Base-by-base conservation (phyloP, 2,797 vertebrate genomes). In the Botia kubotai region DNA sequence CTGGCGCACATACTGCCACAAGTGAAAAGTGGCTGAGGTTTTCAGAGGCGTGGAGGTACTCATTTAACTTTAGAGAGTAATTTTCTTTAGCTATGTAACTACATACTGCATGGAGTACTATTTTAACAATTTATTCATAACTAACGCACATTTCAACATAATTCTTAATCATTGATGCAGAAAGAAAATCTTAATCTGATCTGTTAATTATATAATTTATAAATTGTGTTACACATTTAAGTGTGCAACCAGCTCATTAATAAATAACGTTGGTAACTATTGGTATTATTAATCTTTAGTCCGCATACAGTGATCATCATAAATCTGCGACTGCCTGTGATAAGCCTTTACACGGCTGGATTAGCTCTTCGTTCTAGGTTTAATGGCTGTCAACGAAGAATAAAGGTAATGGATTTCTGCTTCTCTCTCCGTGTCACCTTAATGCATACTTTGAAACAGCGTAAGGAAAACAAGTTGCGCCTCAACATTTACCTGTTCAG, bases 321-420 rank as follows among this genome's bases (percentile, higher is more conserved):
- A 93, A 93, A 92, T 94, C 93, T 90, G 86, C 80, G 84, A 84
- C 89, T 85, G 89, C 48, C 90, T 88, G 90, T 74, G 86, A 93
- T 89, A 93, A 91, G 89, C 86, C 89, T 83, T 83, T 89, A 83
- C 52, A 87, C 82, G 88, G 82, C 48, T 86, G 87, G 87, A 90
- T 91, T 89, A 93, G 86, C 87, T 80, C 89, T 89, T 73, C 89
- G 91, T 92, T 93, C 84, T 77, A 80, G 87, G 80, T 94, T 96
- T 98, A 96, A 97, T 97, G 95, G 95, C 95, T 97, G 96, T 97
- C 97, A 97, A 94, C 94, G 93, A 93, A 95, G 96, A 97, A 97
- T 96, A 98, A 97, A 95, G 93, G 94, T 94, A 92, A 97, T 96
- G 96, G 96, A 98, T 97, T 94, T 96, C 92, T 92, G 90, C 89